phyloP scores from a whole-genome alignment of 2,113 vertebrate genomes.

The Chionomys nivalis region DNA sequence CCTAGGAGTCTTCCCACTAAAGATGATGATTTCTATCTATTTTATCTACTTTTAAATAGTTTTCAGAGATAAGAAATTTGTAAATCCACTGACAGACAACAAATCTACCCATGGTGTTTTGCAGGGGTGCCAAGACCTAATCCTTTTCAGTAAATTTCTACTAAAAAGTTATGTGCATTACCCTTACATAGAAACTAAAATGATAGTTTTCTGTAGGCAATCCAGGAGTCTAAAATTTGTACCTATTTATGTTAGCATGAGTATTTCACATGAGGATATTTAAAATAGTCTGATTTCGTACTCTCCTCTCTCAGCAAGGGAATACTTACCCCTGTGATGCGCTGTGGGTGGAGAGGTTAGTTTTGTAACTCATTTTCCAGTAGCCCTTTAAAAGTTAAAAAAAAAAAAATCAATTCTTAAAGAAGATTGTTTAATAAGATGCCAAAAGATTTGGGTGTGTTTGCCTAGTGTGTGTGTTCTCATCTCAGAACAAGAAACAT shows the following conservation, averaged over 20 bases:
- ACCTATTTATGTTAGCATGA: background rate
- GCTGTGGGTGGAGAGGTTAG: background rate
- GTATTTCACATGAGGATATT: background rate
- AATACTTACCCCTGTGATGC: background rate
- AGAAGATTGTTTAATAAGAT: background rate
- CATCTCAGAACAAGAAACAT: constrained; percentile 4
- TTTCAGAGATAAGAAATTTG: background rate
- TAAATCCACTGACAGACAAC: background rate
- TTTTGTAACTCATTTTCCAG: background rate
- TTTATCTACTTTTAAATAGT: background rate
- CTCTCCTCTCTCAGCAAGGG: background rate
- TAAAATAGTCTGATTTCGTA: background rate
- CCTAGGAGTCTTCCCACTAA: background rate
- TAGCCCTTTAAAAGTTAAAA: background rate
- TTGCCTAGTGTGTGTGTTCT: background rate
- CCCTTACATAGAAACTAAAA: background rate
- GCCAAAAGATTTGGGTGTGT: background rate
- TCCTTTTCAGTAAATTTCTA: background rate
- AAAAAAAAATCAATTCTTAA: background rate
- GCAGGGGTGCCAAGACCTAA: no score
- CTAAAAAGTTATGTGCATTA: background rate
- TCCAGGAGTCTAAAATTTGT: background rate
- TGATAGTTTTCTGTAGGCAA: background rate
- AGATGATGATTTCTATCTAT: background rate
- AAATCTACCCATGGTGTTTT: background rate